Conservation (phyloP, 2,888 invertebrate species). For the Nomada goodeniana region DNA sequence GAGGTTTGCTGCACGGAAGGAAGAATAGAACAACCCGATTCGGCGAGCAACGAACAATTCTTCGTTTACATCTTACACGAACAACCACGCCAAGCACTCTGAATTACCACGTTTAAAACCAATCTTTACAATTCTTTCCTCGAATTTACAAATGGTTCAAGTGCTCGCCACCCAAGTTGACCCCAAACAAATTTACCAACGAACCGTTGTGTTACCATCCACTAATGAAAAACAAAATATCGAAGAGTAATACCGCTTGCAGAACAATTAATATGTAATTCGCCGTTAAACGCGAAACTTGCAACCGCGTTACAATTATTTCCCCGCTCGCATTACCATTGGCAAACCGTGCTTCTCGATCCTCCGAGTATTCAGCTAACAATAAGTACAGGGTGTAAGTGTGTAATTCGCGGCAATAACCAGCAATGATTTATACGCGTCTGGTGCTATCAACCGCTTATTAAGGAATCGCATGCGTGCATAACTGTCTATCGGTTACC, state of each 20-base stretch:
- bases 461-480: slow-evolving; percentile 50
- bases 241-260: not conserved
- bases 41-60: slow-evolving; percentile 2
- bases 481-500: slow-evolving; percentile 51
- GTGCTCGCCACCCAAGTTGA: not conserved
- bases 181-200: not conserved
- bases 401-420: slow-evolving; percentile 37
- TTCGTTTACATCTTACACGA: slow-evolving; percentile 1
- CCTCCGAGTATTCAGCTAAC: slow-evolving; percentile 17
- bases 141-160: not conserved
- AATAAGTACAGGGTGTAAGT: slow-evolving; percentile 8
- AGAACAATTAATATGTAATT: too few relatives aligned
- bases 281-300: not conserved
- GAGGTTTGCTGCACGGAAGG: slow-evolving; percentile 24
- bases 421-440: slow-evolving; percentile 47
- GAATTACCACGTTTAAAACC: not conserved
- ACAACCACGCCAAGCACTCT: not conserved
- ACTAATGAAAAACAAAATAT: not conserved
- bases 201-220: too few relatives aligned
- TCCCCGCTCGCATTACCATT: not conserved
- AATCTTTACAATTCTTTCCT: not conserved
- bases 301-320: not conserved
- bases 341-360: slow-evolving; percentile 31
- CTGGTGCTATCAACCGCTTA: slow-evolving; percentile 51
- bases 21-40: slow-evolving; percentile 50